These are phyloP conservation scores for Spilosoma lubricipeda DNA, from an alignment of 2,888 invertebrate genomes.

Conservation along the genomic window DNA sequence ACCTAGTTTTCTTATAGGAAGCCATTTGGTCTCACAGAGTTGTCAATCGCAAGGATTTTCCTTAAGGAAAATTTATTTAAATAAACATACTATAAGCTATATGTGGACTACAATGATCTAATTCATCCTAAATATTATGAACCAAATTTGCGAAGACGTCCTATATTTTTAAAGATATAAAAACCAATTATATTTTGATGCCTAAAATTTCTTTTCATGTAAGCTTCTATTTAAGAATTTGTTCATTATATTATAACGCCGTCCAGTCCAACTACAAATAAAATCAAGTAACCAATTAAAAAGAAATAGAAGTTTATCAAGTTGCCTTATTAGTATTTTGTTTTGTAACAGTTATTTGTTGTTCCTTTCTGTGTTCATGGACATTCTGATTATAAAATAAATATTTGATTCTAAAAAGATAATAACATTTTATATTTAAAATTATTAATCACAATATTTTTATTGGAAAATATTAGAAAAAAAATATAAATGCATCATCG, in stretches of 20 bases:
- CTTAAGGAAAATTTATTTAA: too few species aligned
- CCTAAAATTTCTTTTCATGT: background rate
- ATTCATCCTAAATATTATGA: background rate
- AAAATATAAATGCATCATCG: background rate
- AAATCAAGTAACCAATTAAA: background rate
- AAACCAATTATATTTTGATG: background rate
- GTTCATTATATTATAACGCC: background rate
- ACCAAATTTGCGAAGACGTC: background rate
- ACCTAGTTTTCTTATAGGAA: background rate
- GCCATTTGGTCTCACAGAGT: background rate
- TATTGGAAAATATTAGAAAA: too few species aligned
- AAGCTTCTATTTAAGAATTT: background rate
- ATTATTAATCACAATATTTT: background rate
- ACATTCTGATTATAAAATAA: too few species aligned
- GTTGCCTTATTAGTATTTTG: background rate
- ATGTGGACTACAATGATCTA: background rate
- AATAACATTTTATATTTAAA: background rate
- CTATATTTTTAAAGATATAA: background rate
- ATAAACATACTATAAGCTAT: background rate
- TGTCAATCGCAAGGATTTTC: too few species aligned
- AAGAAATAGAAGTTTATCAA: background rate
- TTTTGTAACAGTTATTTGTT: background rate
- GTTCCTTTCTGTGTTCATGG: background rate
- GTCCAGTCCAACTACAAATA: background rate
- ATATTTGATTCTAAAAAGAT: background rate